Base-by-base conservation (phyloP, 2,113 vertebrate genomes). In the Hylia prasina region DNA sequence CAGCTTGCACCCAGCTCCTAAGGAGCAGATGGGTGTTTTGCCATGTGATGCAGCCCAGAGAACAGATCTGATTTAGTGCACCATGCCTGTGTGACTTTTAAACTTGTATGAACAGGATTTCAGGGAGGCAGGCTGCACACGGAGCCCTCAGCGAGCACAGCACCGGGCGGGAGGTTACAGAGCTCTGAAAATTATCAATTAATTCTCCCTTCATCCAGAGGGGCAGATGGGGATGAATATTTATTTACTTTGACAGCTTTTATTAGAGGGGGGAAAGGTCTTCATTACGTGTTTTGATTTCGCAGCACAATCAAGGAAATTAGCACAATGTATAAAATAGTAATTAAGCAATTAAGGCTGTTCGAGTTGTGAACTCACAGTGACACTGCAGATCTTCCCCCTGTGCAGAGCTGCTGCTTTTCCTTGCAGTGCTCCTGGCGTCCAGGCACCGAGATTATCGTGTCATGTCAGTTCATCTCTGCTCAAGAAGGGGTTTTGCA, bases 201-300 rank as follows among this genome's bases (percentile, higher is more conserved):
- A 44, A 64, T 64, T 63, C 90, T 85, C 39, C 63, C 30, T 51
- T 91, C 80, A 40, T 95, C 96, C 93, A 82, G 56, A 95, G 82
- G 92, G 97, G 83, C 97, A 97, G 96, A 91, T 96, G 97, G 86
- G 75, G 84, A 95, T 97, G 96, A 97, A 97, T 97, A 97, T 97
- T 98, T 97, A 93, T 97, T 97, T 96, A 93, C 93, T 96, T 94
- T 57, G 75, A 96, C 92, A 93, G 75, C 45, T 96, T 97, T 95
- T 90, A 83, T 80, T 45, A 48, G 66, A 56, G 63, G 39, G 68
- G 50, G 54, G 7, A 89, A 92, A 91, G 79, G 73, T 95, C 94
- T 93, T 93, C 39, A 69, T 92, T n/a, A 80, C 35, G 80, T 93
- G 73, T 94, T 97, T 94, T 92, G 91, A 95, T 97, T 97, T 93